A percentile compares a stretch with the other conserved stretches of the same genome.
Evolutionary conservation across 2,113 vertebrate genomes (phyloP).

Genomic region (Hystrix cristata): DNA sequence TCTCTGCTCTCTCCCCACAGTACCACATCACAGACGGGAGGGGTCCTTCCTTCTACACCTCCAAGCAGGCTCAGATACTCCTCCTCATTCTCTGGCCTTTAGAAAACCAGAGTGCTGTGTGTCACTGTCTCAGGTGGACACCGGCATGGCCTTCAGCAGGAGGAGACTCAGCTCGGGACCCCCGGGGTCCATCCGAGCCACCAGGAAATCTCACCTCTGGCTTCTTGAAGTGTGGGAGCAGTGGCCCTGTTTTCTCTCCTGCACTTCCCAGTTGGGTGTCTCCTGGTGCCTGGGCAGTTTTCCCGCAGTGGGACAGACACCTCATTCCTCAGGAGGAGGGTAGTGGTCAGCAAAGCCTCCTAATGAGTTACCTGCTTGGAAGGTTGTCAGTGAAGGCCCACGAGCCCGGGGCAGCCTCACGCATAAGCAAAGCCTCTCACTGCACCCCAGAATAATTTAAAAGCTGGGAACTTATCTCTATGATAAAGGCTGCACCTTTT

Average conservation of each 20-base stretch:
- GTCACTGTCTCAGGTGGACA: background rate
- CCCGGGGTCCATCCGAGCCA: slow-evolving; percentile 24
- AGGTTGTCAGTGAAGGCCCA: slow-evolving; percentile 71
- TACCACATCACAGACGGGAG: background rate
- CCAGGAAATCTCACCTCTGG: background rate
- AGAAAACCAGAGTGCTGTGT: background rate
- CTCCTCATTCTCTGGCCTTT: background rate
- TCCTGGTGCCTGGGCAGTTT: slow-evolving; percentile 60
- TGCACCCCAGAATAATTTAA: slow-evolving; percentile 69
- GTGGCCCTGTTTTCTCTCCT: slow-evolving; percentile 53
- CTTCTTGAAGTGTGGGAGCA: fast-evolving
- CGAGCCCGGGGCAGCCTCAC: slow-evolving; percentile 23
- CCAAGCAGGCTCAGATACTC: background rate
- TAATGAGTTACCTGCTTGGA: slow-evolving; percentile 68
- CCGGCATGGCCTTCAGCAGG: background rate
- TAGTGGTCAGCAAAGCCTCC: slow-evolving; percentile 74
- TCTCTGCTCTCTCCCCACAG: background rate
- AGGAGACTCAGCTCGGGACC: background rate
- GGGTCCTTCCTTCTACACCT: background rate
- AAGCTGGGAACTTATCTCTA: slow-evolving; percentile 68
- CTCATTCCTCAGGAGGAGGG: slow-evolving; percentile 67
- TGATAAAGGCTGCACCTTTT: slow-evolving; percentile 68
- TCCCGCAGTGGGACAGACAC: slow-evolving; percentile 47
- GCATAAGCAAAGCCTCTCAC: slow-evolving; percentile 66
- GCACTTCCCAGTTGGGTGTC: background rate